These are phyloP conservation scores for Grantiella picta DNA, from an alignment of 2,113 vertebrate species.

Conservation along the genomic window DNA sequence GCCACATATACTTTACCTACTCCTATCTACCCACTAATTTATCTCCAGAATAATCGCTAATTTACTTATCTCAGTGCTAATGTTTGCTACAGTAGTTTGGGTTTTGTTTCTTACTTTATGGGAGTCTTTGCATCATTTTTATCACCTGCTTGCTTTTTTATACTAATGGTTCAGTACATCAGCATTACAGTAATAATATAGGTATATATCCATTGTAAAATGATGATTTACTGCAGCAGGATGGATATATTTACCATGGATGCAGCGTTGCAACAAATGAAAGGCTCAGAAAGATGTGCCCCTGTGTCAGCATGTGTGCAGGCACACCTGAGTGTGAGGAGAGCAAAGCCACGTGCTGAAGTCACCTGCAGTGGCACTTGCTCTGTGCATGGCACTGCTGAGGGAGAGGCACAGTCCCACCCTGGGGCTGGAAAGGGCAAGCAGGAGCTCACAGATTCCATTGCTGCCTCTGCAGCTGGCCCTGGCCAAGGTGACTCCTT, in stretches of 20 bases:
- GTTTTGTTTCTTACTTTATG: conserved; percentile 68
- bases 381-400: rapidly evolving
- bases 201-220: conserved; percentile 59
- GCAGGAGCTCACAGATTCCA: background rate
- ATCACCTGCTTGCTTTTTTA: conserved; percentile 60
- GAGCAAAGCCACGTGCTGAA: background rate
- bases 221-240: conserved; percentile 50
- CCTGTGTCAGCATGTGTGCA: background rate
- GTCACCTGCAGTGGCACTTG: background rate
- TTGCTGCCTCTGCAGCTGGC: rapidly evolving
- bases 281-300: background rate
- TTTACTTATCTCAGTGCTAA: conserved; percentile 64
- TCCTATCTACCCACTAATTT: conserved; percentile 33
- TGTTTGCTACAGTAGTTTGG: conserved; percentile 60
- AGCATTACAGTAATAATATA: conserved; percentile 58
- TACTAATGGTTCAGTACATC: conserved; percentile 58
- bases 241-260: conserved; percentile 13
- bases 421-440: background rate
- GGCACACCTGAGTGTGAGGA: background rate
- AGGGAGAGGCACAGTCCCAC: background rate
- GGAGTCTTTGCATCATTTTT: conserved; percentile 61
- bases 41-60: conserved; percentile 63
- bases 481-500: background rate
- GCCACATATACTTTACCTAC: background rate
- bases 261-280: conserved; percentile 19